Evolutionary conservation across 2,113 vertebrate genomes (phyloP).

Genomic region (Hemibagrus wyckioides): DNA sequence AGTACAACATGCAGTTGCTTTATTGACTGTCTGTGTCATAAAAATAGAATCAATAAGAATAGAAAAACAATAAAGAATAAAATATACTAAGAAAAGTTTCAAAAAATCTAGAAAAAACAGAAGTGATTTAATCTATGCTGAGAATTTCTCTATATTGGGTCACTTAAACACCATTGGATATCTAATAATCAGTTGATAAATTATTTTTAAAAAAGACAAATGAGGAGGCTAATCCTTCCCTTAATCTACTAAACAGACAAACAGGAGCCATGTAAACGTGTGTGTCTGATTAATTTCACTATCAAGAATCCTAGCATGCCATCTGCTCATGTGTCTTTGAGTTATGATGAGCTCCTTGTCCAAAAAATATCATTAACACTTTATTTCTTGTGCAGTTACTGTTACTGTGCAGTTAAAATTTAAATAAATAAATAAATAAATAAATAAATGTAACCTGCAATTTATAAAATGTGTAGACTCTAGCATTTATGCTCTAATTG

Average conservation of each 20-base stretch:
- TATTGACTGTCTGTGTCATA: too few relatives aligned
- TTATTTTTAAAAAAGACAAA: background rate
- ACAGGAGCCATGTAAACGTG: background rate
- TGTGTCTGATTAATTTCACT: background rate
- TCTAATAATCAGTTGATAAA: background rate
- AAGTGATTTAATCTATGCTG: background rate
- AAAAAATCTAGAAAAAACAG: background rate
- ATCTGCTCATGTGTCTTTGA: background rate
- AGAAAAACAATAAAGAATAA: too few relatives aligned
- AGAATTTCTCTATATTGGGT: background rate
- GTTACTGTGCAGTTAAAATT: too few relatives aligned
- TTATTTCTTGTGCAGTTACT: background rate
- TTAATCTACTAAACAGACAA: background rate
- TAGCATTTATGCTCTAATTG: slow-evolving; percentile 9
- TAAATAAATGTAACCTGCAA: slow-evolving; percentile 32
- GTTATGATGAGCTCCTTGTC: background rate
- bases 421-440: too few relatives aligned
- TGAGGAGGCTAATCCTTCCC: background rate
- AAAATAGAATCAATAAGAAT: too few relatives aligned
- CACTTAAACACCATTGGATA: background rate
- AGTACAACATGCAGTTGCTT: too few relatives aligned
- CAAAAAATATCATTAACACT: background rate
- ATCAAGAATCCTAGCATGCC: background rate
- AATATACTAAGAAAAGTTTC: too few relatives aligned
- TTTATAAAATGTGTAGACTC: slow-evolving; percentile 39